Conservation (phyloP, 2,113 vertebrate species). For the Eleginops maclovinus region DNA sequence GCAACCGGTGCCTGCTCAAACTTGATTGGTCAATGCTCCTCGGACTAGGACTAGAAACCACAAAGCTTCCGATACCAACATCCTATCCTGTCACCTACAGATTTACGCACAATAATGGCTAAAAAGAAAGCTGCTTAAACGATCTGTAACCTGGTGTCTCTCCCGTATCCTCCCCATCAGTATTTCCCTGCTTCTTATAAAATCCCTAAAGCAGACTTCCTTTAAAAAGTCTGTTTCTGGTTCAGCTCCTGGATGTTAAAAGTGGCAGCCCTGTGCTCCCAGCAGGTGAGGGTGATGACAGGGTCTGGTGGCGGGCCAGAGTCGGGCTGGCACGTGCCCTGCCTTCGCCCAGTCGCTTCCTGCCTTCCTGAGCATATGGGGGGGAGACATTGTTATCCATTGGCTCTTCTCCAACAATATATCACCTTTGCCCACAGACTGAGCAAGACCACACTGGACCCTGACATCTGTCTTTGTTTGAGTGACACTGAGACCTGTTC, state of each 20-base stretch:
- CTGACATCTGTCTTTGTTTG: conserved; percentile 57
- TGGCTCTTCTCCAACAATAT: conserved; percentile 75
- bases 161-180: too few species aligned
- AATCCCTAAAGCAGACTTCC: conserved; percentile 11
- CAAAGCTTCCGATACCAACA: too few species aligned
- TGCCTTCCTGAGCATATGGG: conserved; percentile 80
- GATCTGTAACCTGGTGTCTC: too few species aligned
- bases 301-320: conserved; percentile 82
- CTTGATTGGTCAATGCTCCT: too few species aligned
- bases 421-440: conserved; percentile 76
- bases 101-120: too few species aligned
- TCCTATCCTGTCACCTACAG: too few species aligned
- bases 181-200: not conserved
- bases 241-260: conserved; percentile 34
- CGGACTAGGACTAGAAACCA: too few species aligned
- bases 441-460: conserved; percentile 61
- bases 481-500: not conserved
- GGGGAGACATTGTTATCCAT: conserved; percentile 72
- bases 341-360: conserved; percentile 77
- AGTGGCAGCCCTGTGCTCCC: conserved; percentile 67
- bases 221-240: conserved; percentile 14
- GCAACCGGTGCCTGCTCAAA: too few species aligned
- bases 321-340: conserved; percentile 73
- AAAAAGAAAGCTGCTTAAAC: too few species aligned
- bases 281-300: conserved; percentile 81